Evolutionary conservation across 2,797 vertebrate genomes (phyloP), one percentile per base, ranked within the genome.

Genomic region (Hybognathus amarus): DNA sequence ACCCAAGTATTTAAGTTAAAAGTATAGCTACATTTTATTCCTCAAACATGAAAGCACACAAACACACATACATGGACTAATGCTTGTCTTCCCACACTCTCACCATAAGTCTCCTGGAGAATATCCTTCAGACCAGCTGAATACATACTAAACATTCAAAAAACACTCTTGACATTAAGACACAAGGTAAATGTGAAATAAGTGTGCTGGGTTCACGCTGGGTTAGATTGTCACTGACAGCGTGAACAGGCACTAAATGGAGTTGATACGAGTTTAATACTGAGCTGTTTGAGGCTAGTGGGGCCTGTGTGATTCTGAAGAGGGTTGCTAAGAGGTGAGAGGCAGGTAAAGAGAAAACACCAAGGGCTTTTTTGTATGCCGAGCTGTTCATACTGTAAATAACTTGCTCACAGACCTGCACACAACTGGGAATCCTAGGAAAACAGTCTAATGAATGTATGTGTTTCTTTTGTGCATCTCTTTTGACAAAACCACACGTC

Each of bases 201-300:
- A 61, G 74, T 83, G 56, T 63, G 67, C 54, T 61, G 30, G 10
- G 54, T 71, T 71, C 75, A 64, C 0, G 75, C 66, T 78, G 82
- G 40, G 54, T 83, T 78, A 70, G 40, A 71, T 22, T 50, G 82
- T 78, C 66, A 77, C 27, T 10, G 20, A 70, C 42, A 71, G 27
- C 17, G 5, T 40, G 40, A 78, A 83, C 42, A 70, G 11, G 17
- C 42, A 63, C 30, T 70, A 56, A 78, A 83, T 52, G 75, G 15
- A 77, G 56, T 24, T 78, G 54, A 70, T 71, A 52, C 71, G 52
- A 83, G 75, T 78, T 78, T 70, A 78, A 71, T 71, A 10, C 66
- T 22, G 75, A 69, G 82, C 74, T 68, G 54, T 83, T 83, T 83
- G 82, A 30, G 42, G 52, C 82, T 63, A 77, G 71, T 83, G 75